Conservation (phyloP, 2,888 invertebrate species). For the Caenorhabditis imperialis region DNA sequence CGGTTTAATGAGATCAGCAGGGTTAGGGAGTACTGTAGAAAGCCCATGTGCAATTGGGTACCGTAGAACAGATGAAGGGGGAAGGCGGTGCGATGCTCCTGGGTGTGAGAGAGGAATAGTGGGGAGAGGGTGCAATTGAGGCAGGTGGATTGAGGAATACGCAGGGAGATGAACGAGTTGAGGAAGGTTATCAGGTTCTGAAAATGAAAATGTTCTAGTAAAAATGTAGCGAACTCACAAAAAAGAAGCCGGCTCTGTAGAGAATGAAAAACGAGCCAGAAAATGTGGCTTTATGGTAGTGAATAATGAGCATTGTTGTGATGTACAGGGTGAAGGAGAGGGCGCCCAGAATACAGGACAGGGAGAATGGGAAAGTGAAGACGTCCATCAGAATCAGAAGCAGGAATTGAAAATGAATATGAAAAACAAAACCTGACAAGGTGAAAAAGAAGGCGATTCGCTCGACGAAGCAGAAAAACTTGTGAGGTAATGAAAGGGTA, state of each 20-base stretch:
- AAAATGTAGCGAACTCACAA: slow-evolving; percentile 2
- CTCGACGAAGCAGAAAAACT: no score
- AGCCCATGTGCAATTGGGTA: slow-evolving; percentile 2
- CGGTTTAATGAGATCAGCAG: slow-evolving; percentile 8
- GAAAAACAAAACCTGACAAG: no score
- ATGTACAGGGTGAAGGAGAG: slow-evolving; percentile 20
- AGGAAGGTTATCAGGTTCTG: slow-evolving; percentile 1
- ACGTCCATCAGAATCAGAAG: no score
- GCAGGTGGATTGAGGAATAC: slow-evolving; percentile 10
- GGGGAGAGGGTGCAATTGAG: slow-evolving; percentile 12
- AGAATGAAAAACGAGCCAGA: slow-evolving; percentile 18
- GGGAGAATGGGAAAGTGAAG: slow-evolving; percentile 11
- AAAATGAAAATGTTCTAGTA: neutral
- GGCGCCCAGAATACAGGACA: slow-evolving; percentile 9
- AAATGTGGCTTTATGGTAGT: neutral
- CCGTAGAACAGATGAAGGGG: slow-evolving; percentile 5
- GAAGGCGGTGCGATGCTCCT: neutral
- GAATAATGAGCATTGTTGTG: slow-evolving; percentile 3
- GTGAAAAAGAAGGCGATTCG: no score
- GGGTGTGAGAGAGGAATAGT: neutral
- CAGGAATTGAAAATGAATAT: no score
- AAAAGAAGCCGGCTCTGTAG: slow-evolving; percentile 1
- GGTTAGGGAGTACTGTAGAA: neutral
- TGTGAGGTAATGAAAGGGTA: no score
- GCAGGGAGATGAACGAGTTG: slow-evolving; percentile 4